Percentiles rank a stretch among this genome's conserved stretches.
Conservation (phyloP, 2,888 invertebrate species). For the Isotomurus palustris region DNA sequence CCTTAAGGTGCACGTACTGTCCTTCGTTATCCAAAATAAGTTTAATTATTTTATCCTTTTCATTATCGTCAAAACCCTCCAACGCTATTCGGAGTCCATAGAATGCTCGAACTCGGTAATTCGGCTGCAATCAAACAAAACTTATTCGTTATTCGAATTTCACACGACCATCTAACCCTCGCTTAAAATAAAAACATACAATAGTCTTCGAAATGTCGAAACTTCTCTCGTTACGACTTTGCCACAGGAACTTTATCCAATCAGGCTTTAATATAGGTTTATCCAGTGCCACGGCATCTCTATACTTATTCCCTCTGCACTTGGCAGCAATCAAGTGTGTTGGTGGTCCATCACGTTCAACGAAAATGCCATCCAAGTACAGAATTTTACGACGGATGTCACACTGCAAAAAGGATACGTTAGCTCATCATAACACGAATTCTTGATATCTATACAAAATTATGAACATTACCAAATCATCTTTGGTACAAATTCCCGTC, state of each 20-base stretch:
- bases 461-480: conserved; percentile 35
- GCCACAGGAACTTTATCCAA: conserved; percentile 88
- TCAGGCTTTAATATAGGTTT: conserved; percentile 80
- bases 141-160: neutral
- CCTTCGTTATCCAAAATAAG: conserved; percentile 56
- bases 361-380: conserved; percentile 43
- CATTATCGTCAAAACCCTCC: conserved; percentile 37
- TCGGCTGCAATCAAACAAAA: conserved; percentile 16
- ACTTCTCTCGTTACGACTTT: conserved; percentile 60
- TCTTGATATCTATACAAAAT: neutral
- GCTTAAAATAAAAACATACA: conserved; percentile 13
- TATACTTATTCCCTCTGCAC: conserved; percentile 87
- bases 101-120: conserved; percentile 39
- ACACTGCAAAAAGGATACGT: conserved; percentile 27
- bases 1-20: conserved; percentile 65
- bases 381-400: conserved; percentile 39
- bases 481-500: conserved; percentile 41
- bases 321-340: conserved; percentile 90
- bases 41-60: conserved; percentile 37
- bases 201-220: conserved; percentile 23
- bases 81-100: conserved; percentile 41
- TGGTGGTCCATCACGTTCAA: conserved; percentile 50
- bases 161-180: neutral
- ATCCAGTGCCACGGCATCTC: conserved; percentile 84
- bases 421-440: neutral